phyloP scores from a whole-genome alignment of 2,888 invertebrate species.

The Eilema depressum region DNA sequence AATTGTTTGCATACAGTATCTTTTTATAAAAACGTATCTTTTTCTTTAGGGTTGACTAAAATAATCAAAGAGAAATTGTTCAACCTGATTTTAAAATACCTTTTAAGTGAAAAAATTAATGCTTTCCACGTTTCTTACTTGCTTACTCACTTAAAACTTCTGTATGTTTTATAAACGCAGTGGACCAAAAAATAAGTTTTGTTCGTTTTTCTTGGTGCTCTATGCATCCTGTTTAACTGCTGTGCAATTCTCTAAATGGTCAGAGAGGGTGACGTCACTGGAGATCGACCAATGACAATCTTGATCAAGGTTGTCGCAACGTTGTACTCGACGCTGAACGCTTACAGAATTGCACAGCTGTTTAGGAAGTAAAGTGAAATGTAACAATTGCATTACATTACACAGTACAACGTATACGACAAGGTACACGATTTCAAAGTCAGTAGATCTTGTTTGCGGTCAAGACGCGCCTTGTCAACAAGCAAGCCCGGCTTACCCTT shows the following conservation, averaged over 20 bases:
- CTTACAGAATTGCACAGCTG: too few relatives aligned
- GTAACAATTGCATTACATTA: background rate
- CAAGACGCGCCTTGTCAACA: conserved; percentile 37
- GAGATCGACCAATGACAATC: too few relatives aligned
- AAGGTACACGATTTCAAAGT: conserved; percentile 24
- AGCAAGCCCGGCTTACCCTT: conserved; percentile 32
- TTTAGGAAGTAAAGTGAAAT: background rate
- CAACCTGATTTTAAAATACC: background rate
- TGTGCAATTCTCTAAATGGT: too few relatives aligned
- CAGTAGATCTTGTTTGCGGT: conserved; percentile 43
- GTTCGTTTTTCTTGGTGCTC: background rate
- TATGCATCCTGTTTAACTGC: background rate
- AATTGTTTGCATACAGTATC: conserved; percentile 71
- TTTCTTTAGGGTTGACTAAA: conserved; percentile 2
- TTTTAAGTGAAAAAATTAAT: conserved; percentile 4
- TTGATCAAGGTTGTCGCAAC: too few relatives aligned
- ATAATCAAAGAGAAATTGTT: background rate
- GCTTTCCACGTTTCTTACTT: background rate
- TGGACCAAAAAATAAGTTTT: background rate
- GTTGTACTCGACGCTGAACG: too few relatives aligned
- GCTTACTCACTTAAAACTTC: background rate
- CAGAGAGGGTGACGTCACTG: too few relatives aligned
- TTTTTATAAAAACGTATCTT: conserved; percentile 39
- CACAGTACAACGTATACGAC: background rate
- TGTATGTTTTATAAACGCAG: background rate